Evolutionary conservation across 2,888 invertebrate species (phyloP), one percentile per base, ranked within the genome.

Genomic region (Conus canariensis): DNA sequence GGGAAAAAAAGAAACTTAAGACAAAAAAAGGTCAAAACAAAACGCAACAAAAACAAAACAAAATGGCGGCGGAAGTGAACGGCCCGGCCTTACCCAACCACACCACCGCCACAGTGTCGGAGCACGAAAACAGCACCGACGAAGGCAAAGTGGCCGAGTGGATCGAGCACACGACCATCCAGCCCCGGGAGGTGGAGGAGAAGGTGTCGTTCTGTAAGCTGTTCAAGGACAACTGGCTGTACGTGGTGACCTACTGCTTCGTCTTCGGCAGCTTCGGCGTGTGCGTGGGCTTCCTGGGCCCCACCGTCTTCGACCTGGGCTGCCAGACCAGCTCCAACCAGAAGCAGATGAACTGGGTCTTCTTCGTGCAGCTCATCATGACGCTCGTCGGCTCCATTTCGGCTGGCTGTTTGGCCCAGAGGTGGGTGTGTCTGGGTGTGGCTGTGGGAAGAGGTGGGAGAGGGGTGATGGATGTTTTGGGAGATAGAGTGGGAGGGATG

Each of bases 231-330:
- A 95, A 96, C 92, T 95, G 96, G 94, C 94, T 95, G 64, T 94
- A 96, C 14, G 96, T 96, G 10, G 91, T 96, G 45, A 96, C 96
- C 12, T 96, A 97, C 93, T 97, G 97, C 91, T 92, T 95, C 12
- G 96, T 96, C 19, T 97, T 97, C 93, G 96, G 96, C 93, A 95
- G 95, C 87, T 97, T 97, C 93, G 97, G 97, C n/a, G 96, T 97
- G 95, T 96, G 97, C 90, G 96, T 97, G 67, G 97, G 96, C 25
- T 97, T 97, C 93, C 94, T 97, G 70, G 97, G 97, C 0, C 97
- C 97, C 19, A 96, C 96, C 0, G 94, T 97, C 16, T 95, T 96
- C 92, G 97, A 97, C 92, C 94, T 97, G 9, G 96, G 96, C 14
- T 97, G 97, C 91, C 96, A 96, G 92, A 97, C 96, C 0, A 95